A percentile compares a stretch with the other conserved stretches of the same genome.
These are phyloP conservation scores for Rallus crepitans DNA, from an alignment of 2,797 vertebrate species.

Conservation along the genomic window DNA sequence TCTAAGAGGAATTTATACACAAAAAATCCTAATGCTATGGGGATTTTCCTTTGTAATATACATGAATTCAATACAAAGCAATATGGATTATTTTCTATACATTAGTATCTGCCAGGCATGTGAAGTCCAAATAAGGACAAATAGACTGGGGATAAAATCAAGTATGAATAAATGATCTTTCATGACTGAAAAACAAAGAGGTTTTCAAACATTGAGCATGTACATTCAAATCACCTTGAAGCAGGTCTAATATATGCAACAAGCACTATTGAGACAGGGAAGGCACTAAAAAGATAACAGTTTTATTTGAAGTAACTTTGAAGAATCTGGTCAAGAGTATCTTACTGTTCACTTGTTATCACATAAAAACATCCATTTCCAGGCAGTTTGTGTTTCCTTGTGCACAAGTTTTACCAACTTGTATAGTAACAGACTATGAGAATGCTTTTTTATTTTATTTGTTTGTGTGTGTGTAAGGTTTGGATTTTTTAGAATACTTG, in stretches of 20 bases:
- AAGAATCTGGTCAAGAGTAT: conserved; percentile 23
- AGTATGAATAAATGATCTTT: conserved; percentile 47
- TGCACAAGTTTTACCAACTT: neutral
- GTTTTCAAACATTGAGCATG: conserved; percentile 9
- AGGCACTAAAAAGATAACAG: neutral
- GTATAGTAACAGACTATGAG: neutral
- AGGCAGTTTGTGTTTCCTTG: neutral
- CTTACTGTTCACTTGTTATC: neutral
- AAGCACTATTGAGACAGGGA: neutral
- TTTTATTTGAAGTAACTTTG: conserved; percentile 52
- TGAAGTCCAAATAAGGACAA: conserved; percentile 38
- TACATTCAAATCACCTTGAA: conserved; percentile 67
- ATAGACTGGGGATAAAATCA: conserved; percentile 20
- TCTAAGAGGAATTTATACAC: conserved; percentile 43
- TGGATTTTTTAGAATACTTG: neutral
- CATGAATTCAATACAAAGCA: conserved; percentile 27
- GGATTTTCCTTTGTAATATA: conserved; percentile 45
- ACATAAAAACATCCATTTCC: neutral
- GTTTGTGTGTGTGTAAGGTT: neutral
- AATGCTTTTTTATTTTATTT: neutral
- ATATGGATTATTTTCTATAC: conserved; percentile 53
- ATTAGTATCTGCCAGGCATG: neutral
- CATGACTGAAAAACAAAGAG: conserved; percentile 20
- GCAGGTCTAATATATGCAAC: conserved; percentile 41
- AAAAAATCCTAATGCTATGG: conserved; percentile 23